Conservation (phyloP, 2,113 vertebrate genomes). For the Rhinopomastus cyanomelas region DNA sequence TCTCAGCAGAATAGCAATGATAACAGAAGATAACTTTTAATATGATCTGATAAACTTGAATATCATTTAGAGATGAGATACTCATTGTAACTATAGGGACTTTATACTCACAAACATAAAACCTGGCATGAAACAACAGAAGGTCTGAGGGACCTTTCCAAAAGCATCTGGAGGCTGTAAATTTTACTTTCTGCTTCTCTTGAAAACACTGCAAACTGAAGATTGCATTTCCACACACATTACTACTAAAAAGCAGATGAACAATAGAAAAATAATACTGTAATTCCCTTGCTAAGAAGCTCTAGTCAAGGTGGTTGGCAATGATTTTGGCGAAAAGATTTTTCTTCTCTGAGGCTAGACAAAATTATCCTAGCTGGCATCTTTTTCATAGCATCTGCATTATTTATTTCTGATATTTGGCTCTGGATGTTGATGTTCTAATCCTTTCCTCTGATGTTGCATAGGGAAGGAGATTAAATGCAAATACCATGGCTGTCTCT, state of each 20-base stretch:
- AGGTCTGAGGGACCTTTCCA: neutral
- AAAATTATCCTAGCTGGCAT: neutral
- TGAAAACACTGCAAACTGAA: neutral
- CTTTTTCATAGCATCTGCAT: neutral
- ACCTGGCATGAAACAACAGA: neutral
- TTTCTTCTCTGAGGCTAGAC: neutral
- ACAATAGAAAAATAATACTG: neutral
- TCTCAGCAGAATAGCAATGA: neutral
- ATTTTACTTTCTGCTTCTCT: neutral
- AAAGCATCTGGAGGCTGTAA: neutral
- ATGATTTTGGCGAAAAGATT: neutral
- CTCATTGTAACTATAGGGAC: neutral
- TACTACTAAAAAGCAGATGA: neutral
- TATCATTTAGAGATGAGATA: neutral
- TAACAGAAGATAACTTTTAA: neutral
- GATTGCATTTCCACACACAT: neutral
- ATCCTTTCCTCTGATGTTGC: neutral
- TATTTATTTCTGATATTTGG: constrained; percentile 22
- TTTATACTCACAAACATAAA: neutral
- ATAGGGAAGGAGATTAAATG: neutral
- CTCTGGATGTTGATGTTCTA: constrained; percentile 1
- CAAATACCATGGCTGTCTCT: neutral
- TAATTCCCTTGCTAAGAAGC: neutral
- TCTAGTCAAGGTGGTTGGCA: neutral
- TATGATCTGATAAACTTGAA: neutral